Evolutionary conservation across 2,797 vertebrate species (phyloP), one percentile per base, ranked within the genome.

Genomic region (Ctenopoma kingsleyae): DNA sequence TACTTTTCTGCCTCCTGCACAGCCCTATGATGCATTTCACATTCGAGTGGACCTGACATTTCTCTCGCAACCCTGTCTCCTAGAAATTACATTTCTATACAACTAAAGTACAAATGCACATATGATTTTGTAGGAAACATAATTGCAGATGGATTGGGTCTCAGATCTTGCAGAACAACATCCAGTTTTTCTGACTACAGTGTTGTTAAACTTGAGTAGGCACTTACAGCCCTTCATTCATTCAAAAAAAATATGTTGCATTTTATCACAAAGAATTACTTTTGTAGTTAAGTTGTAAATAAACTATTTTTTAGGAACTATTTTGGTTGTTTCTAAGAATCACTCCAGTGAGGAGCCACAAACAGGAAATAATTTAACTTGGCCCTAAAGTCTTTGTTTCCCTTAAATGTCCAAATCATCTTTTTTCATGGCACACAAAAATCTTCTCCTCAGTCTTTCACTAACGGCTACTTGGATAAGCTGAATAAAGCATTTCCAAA

Each of bases 341-440:
- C 16, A n/a, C 27, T 55, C 48, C 17, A 15, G 50, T 20, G 43
- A 54, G 22, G 9, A 56, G 6, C 19, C 50, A n/a, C n/a, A n/a
- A n/a, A n/a, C n/a, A 40, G 38, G 38, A 15, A 40, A 40, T 40
- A 52, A 35, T 16, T 71, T 53, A 40, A 70, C 38, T 62, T 78
- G 38, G 57, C 46, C 60, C 46, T 65, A 43, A 58, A 73, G 72
- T 65, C 40, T 41, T 61, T 58, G n/a, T 22, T 41, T 49, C 19
- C 53, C 17, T 57, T 54, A 57, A 68, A 50, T 56, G 56, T 63
- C 67, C 53, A 11, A 53, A 19, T 12, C 17, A 20, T 63, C 35
- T 35, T 20, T 57, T 32, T 46, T 72, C 41, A 35, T 17, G 54
- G 30, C 22, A 52, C 25, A 19, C 48, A 57, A 36, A 38, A 38